Evolutionary conservation across 2,113 vertebrate species (phyloP), one percentile per base, ranked within the genome.

Genomic region (Sebastes schlegelii): DNA sequence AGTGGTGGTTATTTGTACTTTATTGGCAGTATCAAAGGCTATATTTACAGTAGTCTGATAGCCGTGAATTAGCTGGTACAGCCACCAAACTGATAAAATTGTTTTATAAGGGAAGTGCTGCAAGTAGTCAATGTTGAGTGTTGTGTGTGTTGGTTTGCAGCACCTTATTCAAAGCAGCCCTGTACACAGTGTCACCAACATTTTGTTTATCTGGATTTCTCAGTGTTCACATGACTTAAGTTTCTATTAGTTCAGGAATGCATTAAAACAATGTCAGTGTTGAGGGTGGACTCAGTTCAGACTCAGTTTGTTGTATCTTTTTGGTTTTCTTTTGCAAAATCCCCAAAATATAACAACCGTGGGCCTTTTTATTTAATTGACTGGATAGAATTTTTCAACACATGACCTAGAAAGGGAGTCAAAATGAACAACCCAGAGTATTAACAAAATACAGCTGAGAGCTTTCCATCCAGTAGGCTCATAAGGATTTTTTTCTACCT

Each of bases 181-280:
- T 26, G 34, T 34, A 34, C 34, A 4, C 1, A 16, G 51, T 34
- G 16, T 40, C 16, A 60, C 19, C 17, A 61, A 81, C 45, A 69
- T 23, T 2, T 60, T 87, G 58, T 80, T 77, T 79, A 70, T 78
- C 58, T 61, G 12, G 23, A 73, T 84, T 67, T 72, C 58, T 64
- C 77, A 46, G 8, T 1, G 72, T 79, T 58, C 83, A 70, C 74
- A 83, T 91, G 86, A 83, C 62, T 84, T 67, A 52, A 67, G 67
- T 66, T 57, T 85, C 19, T 76, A 8, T 81, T 74, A 14, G 51
- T 75, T 16, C 40, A 57, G 40, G 51, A 86, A 89, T 76, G 64
- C 68, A 57, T 65, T 68, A 63, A 74, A 80, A 69, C 46, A 68
- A 21, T 73, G 7, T 79, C 26, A 54, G 48, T 70, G 46, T 51